Percentiles rank a stretch among this genome's conserved stretches.
These are phyloP conservation scores for Drosophila macrospina DNA, from an alignment of 2,888 invertebrate species.

Conservation along the genomic window DNA sequence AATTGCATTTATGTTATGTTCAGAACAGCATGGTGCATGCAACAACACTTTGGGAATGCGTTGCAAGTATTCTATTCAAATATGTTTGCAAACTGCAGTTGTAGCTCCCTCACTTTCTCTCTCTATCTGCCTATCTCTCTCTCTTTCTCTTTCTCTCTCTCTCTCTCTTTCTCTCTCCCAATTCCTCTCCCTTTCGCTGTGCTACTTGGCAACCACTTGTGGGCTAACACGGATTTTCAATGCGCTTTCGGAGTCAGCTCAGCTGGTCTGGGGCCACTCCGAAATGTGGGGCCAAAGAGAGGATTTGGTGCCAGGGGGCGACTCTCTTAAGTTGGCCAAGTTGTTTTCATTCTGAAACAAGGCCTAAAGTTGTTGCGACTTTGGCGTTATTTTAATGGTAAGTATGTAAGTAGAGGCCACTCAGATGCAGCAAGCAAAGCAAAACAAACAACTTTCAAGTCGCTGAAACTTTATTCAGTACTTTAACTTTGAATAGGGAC, in stretches of 20 bases:
- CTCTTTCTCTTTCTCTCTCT: background rate
- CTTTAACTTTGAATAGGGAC: constrained; percentile 32
- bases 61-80: constrained; percentile 9
- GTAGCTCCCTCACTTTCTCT: constrained; percentile 2
- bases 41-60: constrained; percentile 21
- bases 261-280: constrained; percentile 53
- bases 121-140: background rate
- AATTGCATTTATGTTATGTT: constrained; percentile 18
- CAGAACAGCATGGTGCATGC: constrained; percentile 26
- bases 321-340: constrained; percentile 40
- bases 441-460: constrained; percentile 58
- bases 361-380: constrained; percentile 46
- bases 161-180: background rate
- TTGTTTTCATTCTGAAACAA: constrained; percentile 43
- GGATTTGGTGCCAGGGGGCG: background rate
- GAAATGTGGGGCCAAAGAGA: constrained; percentile 37
- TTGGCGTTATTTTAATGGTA: constrained; percentile 46
- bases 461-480: constrained; percentile 42
- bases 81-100: constrained; percentile 29
- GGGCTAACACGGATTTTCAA: constrained; percentile 44
- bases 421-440: constrained; percentile 24
- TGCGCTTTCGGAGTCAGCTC: constrained; percentile 53
- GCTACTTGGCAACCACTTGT: constrained; percentile 69
- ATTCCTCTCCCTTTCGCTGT: background rate
- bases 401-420: constrained; percentile 21